Evolutionary conservation across 2,888 invertebrate genomes (phyloP), one percentile per base, ranked within the genome.

Genomic region (Oegoconia quadripuncta): DNA sequence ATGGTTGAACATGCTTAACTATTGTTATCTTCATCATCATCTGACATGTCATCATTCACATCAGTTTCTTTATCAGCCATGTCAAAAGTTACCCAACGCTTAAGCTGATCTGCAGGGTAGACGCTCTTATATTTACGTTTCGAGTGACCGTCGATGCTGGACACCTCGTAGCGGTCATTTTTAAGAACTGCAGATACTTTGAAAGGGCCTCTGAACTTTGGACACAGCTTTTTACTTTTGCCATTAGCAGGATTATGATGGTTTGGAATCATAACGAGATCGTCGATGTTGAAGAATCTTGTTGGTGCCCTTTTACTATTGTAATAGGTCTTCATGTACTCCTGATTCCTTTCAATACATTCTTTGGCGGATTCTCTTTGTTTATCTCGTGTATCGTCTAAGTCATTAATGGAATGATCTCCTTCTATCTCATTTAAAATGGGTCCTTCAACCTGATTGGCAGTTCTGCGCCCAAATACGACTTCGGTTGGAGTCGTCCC

Each of bases 131-230:
- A 44, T 5, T 3, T 15, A 9, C 18, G 9, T 26, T 27, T 34
- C 2, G 25, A 25, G 13, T 9, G 25, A 3, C 42, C 42, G 1
- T 8, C 7, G 28, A 38, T 42, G 11, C 27, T 37, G 2, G 42
- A 36, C 14, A 46, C 16, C 30, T 42, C 35, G 20, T 44, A 47
- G 8, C 47, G 14, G 18, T 49, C 42, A 17, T 41, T 39, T 4
- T 13, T 39, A 3, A 46, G 11, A 5, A 46, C 31, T 26, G 14
- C 34, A 8, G 17, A 13, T 3, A 46, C 23, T 15, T 37, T 39
- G 7, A 40, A 44, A 6, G 46, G 46, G 4, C 48, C 48, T 11
- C 13, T 2, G 32, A 35, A 46, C 28, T 46, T 44, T 7, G 44
- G 41, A 3, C 31, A 1, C 9, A 50, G 30, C 20, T 48, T 51